A percentile compares a stretch with the other conserved stretches of the same genome.
These are phyloP conservation scores for Microcebus ravelobensis DNA, from an alignment of 2,113 vertebrate genomes.

Conservation along the genomic window DNA sequence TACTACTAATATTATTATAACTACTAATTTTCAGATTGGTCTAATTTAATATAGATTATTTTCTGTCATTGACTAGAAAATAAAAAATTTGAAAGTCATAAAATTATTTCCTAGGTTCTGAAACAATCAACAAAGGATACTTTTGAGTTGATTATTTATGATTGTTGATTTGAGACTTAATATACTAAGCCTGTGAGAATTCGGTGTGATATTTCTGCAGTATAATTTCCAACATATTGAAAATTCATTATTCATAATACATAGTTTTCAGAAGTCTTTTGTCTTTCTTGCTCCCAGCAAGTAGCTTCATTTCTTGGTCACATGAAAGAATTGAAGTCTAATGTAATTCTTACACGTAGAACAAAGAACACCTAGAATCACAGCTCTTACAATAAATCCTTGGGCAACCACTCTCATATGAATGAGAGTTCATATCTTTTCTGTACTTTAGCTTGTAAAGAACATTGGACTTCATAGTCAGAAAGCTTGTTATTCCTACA, in stretches of 20 bases:
- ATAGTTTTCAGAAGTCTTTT: not conserved
- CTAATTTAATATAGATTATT: not conserved
- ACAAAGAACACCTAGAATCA: constrained; percentile 66
- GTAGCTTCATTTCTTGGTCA: constrained; percentile 3
- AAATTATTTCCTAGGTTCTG: not conserved
- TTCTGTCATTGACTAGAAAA: not conserved
- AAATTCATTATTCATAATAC: not conserved
- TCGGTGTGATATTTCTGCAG: not conserved
- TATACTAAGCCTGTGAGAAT: not conserved
- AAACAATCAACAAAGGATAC: not conserved
- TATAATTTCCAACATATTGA: not conserved
- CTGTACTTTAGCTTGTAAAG: constrained; percentile 63
- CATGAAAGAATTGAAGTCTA: not conserved
- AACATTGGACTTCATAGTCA: constrained; percentile 42
- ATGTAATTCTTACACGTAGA: constrained; percentile 70
- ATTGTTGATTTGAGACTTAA: not conserved
- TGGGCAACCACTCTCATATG: constrained; percentile 40
- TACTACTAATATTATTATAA: too few species aligned
- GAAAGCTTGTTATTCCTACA: constrained; percentile 73
- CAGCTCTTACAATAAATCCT: not conserved
- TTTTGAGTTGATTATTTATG: not conserved
- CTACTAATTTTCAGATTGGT: not conserved
- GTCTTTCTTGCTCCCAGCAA: not conserved
- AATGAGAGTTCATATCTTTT: constrained; percentile 71
- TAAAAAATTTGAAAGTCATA: not conserved